Evolutionary conservation across 2,797 vertebrate species (phyloP).

Genomic region (Sternarchorhynchus goeldii): DNA sequence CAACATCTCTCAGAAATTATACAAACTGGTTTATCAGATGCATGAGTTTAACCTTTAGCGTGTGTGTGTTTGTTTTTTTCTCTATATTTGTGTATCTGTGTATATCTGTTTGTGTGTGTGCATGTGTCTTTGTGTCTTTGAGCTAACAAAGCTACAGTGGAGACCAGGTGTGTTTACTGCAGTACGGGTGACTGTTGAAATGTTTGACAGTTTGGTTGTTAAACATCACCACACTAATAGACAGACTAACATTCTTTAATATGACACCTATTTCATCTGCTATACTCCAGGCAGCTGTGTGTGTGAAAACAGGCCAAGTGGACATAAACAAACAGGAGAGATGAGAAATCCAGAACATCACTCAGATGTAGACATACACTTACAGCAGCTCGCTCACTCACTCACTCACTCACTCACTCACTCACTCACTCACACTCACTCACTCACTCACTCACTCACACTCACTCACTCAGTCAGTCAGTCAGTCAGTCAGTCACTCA

Average conservation of each 20-base stretch:
- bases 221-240: constrained; percentile 5
- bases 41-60: too few species aligned
- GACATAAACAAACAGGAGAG: background rate
- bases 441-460: too few species aligned
- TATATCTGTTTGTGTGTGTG: constrained; percentile 10
- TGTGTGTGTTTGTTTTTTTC: background rate
- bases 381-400: too few species aligned
- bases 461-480: too few species aligned
- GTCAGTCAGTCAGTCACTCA: too few species aligned
- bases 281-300: too few species aligned
- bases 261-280: background rate
- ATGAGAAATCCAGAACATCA: background rate
- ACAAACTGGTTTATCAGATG: too few species aligned
- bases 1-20: too few species aligned
- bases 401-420: too few species aligned
- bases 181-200: background rate
- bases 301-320: too few species aligned
- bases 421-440: too few species aligned
- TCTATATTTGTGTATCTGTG: background rate
- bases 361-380: background rate
- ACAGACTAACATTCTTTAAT: background rate
- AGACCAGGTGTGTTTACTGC: constrained; percentile 26
- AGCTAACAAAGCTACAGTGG: background rate
- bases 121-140: background rate
- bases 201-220: constrained; percentile 3